Percentiles rank a stretch among this genome's conserved stretches.
phyloP scores from a whole-genome alignment of 1,140 invertebrate genomes.

The Hyles euphorbiae region DNA sequence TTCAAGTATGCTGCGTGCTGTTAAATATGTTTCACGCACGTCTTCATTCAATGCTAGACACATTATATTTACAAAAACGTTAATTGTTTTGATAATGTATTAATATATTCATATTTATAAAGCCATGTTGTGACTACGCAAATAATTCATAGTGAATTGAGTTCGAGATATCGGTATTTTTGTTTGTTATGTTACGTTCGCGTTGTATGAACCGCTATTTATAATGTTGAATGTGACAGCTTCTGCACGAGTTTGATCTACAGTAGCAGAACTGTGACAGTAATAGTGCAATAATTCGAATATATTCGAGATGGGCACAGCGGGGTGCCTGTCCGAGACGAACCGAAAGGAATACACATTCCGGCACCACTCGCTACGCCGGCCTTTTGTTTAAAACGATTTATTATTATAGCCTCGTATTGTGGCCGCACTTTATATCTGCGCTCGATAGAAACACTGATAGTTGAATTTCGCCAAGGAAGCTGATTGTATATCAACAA shows the following conservation, averaged over 20 bases:
- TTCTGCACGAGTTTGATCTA: slow-evolving; percentile 46
- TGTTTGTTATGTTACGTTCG: background rate
- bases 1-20: too few relatives aligned
- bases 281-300: slow-evolving; percentile 49
- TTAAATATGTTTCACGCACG: too few relatives aligned
- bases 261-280: slow-evolving; percentile 41
- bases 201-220: slow-evolving; percentile 10
- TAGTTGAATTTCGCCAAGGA: background rate
- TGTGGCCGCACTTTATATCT: background rate
- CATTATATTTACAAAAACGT: too few relatives aligned
- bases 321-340: slow-evolving; percentile 30
- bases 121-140: too few relatives aligned
- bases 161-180: background rate
- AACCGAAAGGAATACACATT: slow-evolving; percentile 24
- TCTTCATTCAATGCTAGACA: too few relatives aligned
- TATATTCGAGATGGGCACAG: slow-evolving; percentile 45
- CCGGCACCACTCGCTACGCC: slow-evolving; percentile 11
- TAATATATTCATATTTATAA: too few relatives aligned
- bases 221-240: slow-evolving; percentile 33
- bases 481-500: background rate
- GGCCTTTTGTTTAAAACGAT: slow-evolving; percentile 40
- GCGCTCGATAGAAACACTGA: background rate
- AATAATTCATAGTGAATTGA: too few relatives aligned
- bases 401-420: slow-evolving; percentile 36
- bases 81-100: too few relatives aligned